Evolutionary conservation across 2,797 vertebrate genomes (phyloP).

Genomic region (Morelia viridis): DNA sequence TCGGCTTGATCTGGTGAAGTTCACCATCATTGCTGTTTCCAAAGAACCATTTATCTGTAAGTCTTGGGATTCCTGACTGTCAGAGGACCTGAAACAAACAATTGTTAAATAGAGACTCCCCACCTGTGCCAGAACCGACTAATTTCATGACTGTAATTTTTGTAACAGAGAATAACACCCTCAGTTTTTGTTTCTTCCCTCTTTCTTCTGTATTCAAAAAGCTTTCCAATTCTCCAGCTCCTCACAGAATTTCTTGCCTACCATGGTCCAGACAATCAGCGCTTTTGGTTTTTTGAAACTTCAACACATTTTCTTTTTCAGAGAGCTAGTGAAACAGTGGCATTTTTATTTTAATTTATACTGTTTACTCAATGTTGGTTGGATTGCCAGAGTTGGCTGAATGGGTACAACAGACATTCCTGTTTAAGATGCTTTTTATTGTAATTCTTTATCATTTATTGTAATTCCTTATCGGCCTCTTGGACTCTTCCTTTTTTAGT

Average conservation of each 20-base stretch:
- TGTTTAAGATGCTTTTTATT: neutral
- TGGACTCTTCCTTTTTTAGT: no score
- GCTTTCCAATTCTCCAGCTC: neutral
- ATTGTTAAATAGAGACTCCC: neutral
- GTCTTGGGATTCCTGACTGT: neutral
- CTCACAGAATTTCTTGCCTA: neutral
- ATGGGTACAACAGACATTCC: neutral
- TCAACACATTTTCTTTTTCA: neutral
- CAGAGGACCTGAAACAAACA: neutral
- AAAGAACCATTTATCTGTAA: neutral
- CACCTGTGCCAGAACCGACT: neutral
- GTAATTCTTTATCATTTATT: neutral
- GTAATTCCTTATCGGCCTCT: no score
- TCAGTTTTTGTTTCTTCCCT: no score
- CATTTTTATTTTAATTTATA: no score
- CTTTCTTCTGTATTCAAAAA: neutral
- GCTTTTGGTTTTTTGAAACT: neutral
- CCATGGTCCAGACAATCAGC: neutral
- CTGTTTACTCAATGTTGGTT: no score
- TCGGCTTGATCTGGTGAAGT: neutral
- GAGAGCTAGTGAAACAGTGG: neutral
- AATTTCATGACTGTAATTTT: neutral
- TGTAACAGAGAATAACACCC: neutral
- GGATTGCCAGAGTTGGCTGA: neutral
- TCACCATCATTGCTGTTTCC: neutral